Base-by-base conservation (phyloP, 64 coral and sea anemone genomes). In the Montipora foliosa region DNA sequence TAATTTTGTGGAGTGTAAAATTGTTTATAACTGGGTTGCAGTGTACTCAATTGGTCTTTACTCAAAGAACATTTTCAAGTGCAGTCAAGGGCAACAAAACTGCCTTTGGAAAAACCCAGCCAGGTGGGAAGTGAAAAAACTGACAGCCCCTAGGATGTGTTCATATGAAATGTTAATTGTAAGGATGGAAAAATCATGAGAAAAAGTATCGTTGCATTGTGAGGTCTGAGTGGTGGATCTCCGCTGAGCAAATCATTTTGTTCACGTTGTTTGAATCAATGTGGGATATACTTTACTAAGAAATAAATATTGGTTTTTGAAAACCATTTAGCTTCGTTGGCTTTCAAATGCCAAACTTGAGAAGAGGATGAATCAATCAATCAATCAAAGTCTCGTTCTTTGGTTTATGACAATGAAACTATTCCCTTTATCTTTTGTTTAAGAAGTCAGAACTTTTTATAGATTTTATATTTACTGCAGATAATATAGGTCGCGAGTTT, bases 391-490 rank as follows among this genome's bases (percentile, higher is more conserved):
- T 68, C 70, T 86, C 62, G 44, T 86, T 68, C 82, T 86, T 86
- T 72, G 16, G 19, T 71, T 86, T 6, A 71, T 21, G 37, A 86
- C 59, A 64, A 86, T 86, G 47, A 86, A 86, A 49, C 82, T 78
- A 89, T 89, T 59, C 48, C 17, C 87, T 89, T 76, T 93, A 87
- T 88, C 92, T 93, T 93, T 93, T 93, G 92, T 80, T 93, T 59
- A 89, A 89, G 49, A 89, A 69, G 72, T 49, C 51, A 61, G 74
- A 89, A 60, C 87, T 64, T 93, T 93, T 93, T 93, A 93, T 93
- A 93, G 92, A 87, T 93, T 93, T 93, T 93, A 80, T 93, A 93
- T 93, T 93, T 93, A 93, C 92, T 93, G 87, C 91, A 93, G 67
- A 87, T 88, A 93, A 93, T 93, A 93, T 93, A 93, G 80, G 76